Evolutionary conservation across 2,888 invertebrate species (phyloP), one percentile per base, ranked within the genome.

Genomic region (Tineola bisselliella): DNA sequence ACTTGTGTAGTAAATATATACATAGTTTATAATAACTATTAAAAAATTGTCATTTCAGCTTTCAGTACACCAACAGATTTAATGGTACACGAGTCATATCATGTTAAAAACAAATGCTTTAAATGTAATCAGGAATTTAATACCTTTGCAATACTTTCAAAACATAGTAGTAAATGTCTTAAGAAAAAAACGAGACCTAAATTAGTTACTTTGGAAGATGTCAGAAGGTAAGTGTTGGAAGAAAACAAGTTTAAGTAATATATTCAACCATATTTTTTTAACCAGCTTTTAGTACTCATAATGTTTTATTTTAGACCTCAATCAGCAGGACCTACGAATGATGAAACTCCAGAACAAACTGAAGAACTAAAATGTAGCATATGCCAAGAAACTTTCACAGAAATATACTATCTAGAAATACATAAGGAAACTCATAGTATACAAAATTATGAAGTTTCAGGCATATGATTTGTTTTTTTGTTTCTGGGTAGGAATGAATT

Each of bases 21-120:
- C 2, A 25, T 25, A 6, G 25, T 25, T 25, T n/a, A n/a, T n/a
- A n/a, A n/a, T n/a, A n/a, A 25, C 25, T 25, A 25, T 25, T 25
- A 38, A 38, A 6, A 6, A 3, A 38, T 10, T 38, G 5, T 33
- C n/a, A 33, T 62, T 17, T 64, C 69, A 86, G 86, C 64, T 62
- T 87, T 83, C 64, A 60, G 65, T n/a, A 84, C 86, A 0, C 70
- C 76, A 0, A 84, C 84, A 0, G 84, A 86, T 60, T 67, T 86
- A 19, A 79, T 79, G 76, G 82, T 83, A 1, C 86, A 87, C 63
- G 81, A 84, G 67, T 79, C 81, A 1, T 78, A 81, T 59, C 86
- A 84, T 69, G 75, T 76, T 63, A 77, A 76, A 65, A 70, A 73
- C 19, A 69, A 70, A 3, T 87, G 86, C 62, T 84, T 79, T 66